A percentile compares a stretch with the other conserved stretches of the same genome.
phyloP scores from a whole-genome alignment of 64 coral and sea anemone species.

The Cladopsammia gracilis region DNA sequence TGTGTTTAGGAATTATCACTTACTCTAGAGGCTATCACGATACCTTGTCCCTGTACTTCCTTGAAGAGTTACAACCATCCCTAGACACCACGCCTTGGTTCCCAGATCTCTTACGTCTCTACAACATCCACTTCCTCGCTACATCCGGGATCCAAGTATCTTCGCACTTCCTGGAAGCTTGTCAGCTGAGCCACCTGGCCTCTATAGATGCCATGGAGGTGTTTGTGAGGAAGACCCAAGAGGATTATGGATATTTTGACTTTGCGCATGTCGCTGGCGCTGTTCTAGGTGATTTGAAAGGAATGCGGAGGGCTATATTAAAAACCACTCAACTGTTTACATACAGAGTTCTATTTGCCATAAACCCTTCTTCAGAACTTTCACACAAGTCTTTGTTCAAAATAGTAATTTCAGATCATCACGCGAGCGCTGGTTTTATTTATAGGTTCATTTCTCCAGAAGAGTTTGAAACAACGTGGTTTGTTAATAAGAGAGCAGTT shows the following conservation, averaged over 20 bases:
- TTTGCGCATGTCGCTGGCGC: conserved; percentile 73
- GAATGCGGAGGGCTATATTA: conserved; percentile 53
- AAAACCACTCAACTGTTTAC: conserved; percentile 52
- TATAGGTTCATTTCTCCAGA: not conserved
- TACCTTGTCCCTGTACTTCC: conserved; percentile 75
- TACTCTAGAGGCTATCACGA: conserved; percentile 91
- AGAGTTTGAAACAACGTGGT: conserved; percentile 47
- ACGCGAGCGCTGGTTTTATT: not conserved
- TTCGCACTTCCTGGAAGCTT: conserved; percentile 52
- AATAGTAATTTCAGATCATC: conserved; percentile 31
- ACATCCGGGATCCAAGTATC: conserved; percentile 30
- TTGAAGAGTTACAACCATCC: conserved; percentile 63
- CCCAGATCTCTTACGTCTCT: conserved; percentile 79
- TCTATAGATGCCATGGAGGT: conserved; percentile 5
- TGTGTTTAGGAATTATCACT: conserved; percentile 51
- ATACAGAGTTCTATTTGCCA: conserved; percentile 53
- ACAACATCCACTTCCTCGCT: conserved; percentile 77
- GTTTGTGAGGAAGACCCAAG: conserved; percentile 31
- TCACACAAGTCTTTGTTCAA: conserved; percentile 3
- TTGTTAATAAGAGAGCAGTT: conserved; percentile 27
- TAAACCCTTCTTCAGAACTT: conserved; percentile 57
- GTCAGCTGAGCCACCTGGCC: conserved; percentile 59
- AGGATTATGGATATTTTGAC: conserved; percentile 84
- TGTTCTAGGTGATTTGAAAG: conserved; percentile 73
- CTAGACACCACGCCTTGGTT: conserved; percentile 49